Evolutionary conservation across 2,888 invertebrate species (phyloP), one percentile per base, ranked within the genome.

Genomic region (Tipula confusa): DNA sequence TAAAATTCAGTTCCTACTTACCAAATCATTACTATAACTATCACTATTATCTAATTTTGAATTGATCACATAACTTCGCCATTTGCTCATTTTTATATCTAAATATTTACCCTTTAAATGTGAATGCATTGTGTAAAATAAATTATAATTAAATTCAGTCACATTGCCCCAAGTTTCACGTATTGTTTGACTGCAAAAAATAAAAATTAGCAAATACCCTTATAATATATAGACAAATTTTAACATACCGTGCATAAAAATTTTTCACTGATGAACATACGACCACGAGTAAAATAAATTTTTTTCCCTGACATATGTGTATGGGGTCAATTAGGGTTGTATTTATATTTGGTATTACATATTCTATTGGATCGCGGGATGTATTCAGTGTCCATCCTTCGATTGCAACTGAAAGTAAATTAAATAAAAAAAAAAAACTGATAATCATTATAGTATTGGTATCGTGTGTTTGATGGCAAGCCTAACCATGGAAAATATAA

Each of bases 331-430:
- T 91, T 84, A 94, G 88, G 3, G 93, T 91, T 0, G 95, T 95
- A 11, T 93, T 91, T 86, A 93, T 93, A 84, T 93, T 92, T 0
- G 95, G 94, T 85, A 92, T 91, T 28, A 96, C 92, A 88, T 96
- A 96, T 84, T 92, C 90, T 86, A 92, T 92, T 28, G 94, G 92
- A 87, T 95, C 94, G 82, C 95, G 91, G 29, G 94, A 94, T 0
- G 93, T 93, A 86, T 95, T 93, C 82, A 91, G 91, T n/a, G 93
- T 91, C 96, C 96, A 96, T 79, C 95, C 95, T 84, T 90, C 90
- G 87, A 90, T 88, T 84, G 90, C 90, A 85, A 90, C 91, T 89
- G 87, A 89, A 87, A 85, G 18, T 64, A 64, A 64, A 64, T 24
- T 0, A 24, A 9, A 24, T 2, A 64, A 64, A 33, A n/a, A n/a